Percentiles rank a stretch among this genome's conserved stretches.
These are phyloP conservation scores for Damaliscus lunatus DNA, from an alignment of 2,113 vertebrate species.

Conservation along the genomic window DNA sequence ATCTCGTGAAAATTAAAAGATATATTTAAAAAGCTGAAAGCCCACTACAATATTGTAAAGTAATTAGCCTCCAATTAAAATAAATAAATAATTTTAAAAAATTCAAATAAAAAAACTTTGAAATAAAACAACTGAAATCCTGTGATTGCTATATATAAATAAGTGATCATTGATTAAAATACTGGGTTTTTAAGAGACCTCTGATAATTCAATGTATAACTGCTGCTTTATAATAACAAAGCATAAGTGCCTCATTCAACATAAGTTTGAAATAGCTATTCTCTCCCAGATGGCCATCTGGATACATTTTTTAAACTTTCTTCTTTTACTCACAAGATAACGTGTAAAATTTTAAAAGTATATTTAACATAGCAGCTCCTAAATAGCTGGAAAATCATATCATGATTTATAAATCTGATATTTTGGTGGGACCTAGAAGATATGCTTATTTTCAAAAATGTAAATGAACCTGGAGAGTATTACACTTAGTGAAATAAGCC, in stretches of 20 bases:
- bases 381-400: neutral
- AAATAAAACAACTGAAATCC: neutral
- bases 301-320: neutral
- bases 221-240: neutral
- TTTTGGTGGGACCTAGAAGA: neutral
- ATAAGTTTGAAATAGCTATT: neutral
- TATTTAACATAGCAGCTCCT: neutral
- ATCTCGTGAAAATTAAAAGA: neutral
- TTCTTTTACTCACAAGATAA: neutral
- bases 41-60: neutral
- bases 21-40: neutral
- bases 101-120: neutral
- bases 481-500: neutral
- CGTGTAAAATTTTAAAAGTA: neutral
- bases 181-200: neutral
- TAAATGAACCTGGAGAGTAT: neutral
- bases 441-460: neutral
- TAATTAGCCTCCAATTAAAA: neutral
- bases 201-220: neutral
- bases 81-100: neutral
- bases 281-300: neutral
- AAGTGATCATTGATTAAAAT: neutral
- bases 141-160: neutral
- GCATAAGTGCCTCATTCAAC: neutral
- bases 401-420: neutral